Conservation (phyloP, 2,888 invertebrate species). For the Melinaea menophilus region DNA sequence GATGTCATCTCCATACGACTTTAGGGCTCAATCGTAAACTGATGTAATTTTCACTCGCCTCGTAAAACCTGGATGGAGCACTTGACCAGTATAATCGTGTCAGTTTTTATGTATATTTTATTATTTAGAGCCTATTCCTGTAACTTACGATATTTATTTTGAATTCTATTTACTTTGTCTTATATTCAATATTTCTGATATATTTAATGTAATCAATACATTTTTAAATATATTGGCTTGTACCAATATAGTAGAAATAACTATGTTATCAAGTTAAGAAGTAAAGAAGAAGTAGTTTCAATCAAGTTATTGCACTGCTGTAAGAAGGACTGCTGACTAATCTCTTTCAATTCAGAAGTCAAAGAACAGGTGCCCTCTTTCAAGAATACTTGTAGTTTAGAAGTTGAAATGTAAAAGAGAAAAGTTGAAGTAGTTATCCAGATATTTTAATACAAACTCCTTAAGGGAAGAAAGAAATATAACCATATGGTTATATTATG, state of each 20-base stretch:
- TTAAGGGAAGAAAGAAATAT: neutral
- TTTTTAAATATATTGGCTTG: too few relatives aligned
- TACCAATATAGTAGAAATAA: too few relatives aligned
- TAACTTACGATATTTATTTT: slow-evolving; percentile 16
- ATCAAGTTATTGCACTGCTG: too few relatives aligned
- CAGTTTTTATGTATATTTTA: slow-evolving; percentile 37
- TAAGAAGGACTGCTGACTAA: too few relatives aligned
- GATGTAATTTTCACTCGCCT: slow-evolving; percentile 37
- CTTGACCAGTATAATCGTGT: slow-evolving; percentile 39
- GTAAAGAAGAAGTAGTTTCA: too few relatives aligned
- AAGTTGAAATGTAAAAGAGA: too few relatives aligned
- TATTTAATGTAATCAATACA: too few relatives aligned
- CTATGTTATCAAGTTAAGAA: too few relatives aligned
- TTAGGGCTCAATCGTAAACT: slow-evolving; percentile 37
- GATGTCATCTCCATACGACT: slow-evolving; percentile 39
- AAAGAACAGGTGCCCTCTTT: too few relatives aligned
- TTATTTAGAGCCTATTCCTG: slow-evolving; percentile 27
- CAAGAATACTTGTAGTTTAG: too few relatives aligned
- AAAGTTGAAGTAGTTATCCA: neutral
- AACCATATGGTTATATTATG: slow-evolving; percentile 2
- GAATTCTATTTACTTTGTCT: neutral
- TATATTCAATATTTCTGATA: too few relatives aligned
- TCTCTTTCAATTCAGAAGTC: too few relatives aligned
- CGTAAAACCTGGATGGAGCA: slow-evolving; percentile 35
- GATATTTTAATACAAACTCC: neutral